These are phyloP conservation scores for Philotrypesis tridentata DNA, from an alignment of 1,140 invertebrate genomes.

Conservation along the genomic window DNA sequence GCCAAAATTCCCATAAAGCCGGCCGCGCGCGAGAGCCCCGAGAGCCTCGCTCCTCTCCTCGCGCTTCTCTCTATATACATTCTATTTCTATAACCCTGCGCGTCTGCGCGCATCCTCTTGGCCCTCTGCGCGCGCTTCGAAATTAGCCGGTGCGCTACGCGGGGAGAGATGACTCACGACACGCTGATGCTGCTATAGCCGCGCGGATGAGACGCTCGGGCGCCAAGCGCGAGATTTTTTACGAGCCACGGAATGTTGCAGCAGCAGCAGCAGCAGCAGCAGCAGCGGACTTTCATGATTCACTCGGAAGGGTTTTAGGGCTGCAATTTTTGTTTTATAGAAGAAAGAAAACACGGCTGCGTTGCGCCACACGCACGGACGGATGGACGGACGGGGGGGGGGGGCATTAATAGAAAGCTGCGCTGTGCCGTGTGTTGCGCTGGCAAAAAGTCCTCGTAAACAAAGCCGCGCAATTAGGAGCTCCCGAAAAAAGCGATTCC, in stretches of 20 bases:
- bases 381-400: too few relatives aligned
- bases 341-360: not conserved
- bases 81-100: slow-evolving; percentile 37
- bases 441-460: not conserved
- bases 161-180: not conserved
- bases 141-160: not conserved
- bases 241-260: not conserved
- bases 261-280: too few relatives aligned
- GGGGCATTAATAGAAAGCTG: not conserved
- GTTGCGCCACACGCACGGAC: too few relatives aligned
- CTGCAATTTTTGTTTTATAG: not conserved
- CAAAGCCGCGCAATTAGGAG: not conserved
- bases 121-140: slow-evolving; percentile 18
- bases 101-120: slow-evolving; percentile 26
- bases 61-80: not conserved
- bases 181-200: not conserved
- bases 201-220: not conserved
- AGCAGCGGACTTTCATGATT: not conserved
- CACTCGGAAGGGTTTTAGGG: not conserved
- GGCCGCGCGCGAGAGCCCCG: too few relatives aligned
- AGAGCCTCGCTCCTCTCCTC: not conserved
- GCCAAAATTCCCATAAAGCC: slow-evolving; percentile 36
- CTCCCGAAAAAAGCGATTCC: slow-evolving; percentile 14
- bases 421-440: too few relatives aligned
- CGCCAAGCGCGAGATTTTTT: not conserved